Evolutionary conservation across 2,797 vertebrate species (phyloP).

Genomic region (Pygocentrus nattereri): DNA sequence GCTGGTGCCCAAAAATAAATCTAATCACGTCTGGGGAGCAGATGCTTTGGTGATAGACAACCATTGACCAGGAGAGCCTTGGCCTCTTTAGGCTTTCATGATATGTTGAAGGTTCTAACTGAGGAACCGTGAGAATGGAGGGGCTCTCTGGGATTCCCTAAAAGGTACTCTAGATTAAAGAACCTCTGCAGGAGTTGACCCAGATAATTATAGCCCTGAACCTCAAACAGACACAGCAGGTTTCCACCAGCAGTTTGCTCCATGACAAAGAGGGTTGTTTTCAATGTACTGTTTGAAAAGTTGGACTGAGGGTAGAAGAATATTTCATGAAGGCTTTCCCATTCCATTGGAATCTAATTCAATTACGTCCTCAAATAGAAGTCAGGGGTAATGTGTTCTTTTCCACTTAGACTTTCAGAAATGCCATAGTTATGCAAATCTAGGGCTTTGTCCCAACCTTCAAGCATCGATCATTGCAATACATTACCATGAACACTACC

Average conservation of each 20-base stretch:
- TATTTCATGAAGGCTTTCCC: background rate
- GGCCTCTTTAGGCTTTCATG: slow-evolving; percentile 11
- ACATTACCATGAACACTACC: background rate
- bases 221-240: slow-evolving; percentile 37
- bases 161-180: slow-evolving; percentile 17
- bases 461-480: background rate
- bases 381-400: background rate
- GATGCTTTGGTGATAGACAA: slow-evolving; percentile 45
- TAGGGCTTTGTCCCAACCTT: background rate
- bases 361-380: background rate
- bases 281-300: slow-evolving; percentile 1
- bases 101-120: slow-evolving; percentile 11
- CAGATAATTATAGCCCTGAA: slow-evolving; percentile 42
- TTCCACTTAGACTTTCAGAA: background rate
- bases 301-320: background rate
- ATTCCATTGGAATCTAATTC: background rate
- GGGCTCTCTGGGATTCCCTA: slow-evolving; percentile 25
- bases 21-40: slow-evolving; percentile 48
- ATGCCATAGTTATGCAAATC: background rate
- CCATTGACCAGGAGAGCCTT: slow-evolving; percentile 7
- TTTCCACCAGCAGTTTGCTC: slow-evolving; percentile 17
- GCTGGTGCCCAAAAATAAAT: slow-evolving; percentile 55
- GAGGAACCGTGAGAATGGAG: slow-evolving; percentile 8
- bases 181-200: slow-evolving; percentile 19
- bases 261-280: background rate